Evolutionary conservation across 2,113 vertebrate genomes (phyloP).

Genomic region (Elaphurus davidianus): DNA sequence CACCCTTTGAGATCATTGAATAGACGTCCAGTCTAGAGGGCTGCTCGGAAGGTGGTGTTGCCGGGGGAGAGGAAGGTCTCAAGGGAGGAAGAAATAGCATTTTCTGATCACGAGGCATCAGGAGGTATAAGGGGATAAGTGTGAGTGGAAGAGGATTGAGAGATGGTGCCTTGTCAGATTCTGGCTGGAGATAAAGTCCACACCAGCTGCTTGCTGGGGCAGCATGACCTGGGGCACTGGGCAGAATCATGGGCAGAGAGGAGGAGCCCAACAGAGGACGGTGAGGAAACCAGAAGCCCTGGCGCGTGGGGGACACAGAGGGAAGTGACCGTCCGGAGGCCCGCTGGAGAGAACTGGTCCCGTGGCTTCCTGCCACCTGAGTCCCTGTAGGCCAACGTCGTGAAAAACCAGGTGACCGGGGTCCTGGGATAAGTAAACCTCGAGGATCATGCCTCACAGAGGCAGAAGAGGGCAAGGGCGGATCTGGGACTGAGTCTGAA

Average conservation of each 20-base stretch:
- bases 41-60: no score
- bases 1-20: rapidly evolving
- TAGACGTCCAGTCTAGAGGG: background rate
- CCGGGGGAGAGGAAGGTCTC: no score
- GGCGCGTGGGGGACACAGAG: rapidly evolving
- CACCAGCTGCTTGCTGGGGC: rapidly evolving
- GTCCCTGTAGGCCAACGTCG: rapidly evolving
- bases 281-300: background rate
- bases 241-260: background rate
- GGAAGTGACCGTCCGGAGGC: no score
- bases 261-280: background rate
- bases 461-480: background rate
- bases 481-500: background rate
- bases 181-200: background rate
- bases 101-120: background rate
- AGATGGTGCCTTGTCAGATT: rapidly evolving
- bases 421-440: rapidly evolving
- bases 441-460: background rate
- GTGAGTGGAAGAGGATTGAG: rapidly evolving
- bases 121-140: rapidly evolving
- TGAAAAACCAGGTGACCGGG: background rate
- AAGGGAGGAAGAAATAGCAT: background rate
- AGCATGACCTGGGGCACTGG: rapidly evolving
- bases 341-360: background rate
- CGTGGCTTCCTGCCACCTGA: background rate